phyloP scores from a whole-genome alignment of 2,888 invertebrate genomes.

The Dermolepida albohirtum region DNA sequence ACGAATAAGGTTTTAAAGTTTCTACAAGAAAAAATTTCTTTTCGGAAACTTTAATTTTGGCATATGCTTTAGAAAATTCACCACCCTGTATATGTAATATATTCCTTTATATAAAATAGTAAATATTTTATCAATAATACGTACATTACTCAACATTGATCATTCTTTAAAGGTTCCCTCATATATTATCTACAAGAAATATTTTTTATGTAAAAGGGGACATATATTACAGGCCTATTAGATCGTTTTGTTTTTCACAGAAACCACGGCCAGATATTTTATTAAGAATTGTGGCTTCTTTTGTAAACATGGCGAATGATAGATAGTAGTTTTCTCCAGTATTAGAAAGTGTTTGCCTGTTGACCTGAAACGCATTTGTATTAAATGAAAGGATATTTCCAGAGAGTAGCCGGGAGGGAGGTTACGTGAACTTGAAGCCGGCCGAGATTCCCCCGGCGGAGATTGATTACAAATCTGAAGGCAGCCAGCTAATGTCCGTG shows the following conservation, averaged over 20 bases:
- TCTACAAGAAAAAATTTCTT: no score
- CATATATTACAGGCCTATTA: conserved; percentile 14
- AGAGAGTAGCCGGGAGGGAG: conserved; percentile 15
- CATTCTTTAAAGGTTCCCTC: no score
- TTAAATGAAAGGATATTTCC: conserved; percentile 37
- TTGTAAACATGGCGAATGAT: conserved; percentile 32
- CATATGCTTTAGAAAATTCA: no score
- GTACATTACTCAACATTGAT: no score
- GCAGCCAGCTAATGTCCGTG: conserved; percentile 41
- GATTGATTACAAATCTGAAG: conserved; percentile 46
- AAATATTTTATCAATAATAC: no score
- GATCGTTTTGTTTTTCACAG: conserved; percentile 16
- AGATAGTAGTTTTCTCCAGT: conserved; percentile 28
- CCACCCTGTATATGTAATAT: no score
- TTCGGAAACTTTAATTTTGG: no score
- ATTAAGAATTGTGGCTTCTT: conserved; percentile 19
- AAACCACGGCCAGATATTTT: conserved; percentile 6
- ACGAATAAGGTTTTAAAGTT: no score
- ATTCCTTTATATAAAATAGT: no score
- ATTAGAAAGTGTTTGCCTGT: conserved; percentile 39
- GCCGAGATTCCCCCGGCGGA: conserved; percentile 37
- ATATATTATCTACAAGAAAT: neutral
- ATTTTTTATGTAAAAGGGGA: neutral
- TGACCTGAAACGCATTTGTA: conserved; percentile 39
- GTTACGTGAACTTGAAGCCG: conserved; percentile 34